Base-by-base conservation (phyloP, 2,797 vertebrate genomes). In the Alauda arvensis region DNA sequence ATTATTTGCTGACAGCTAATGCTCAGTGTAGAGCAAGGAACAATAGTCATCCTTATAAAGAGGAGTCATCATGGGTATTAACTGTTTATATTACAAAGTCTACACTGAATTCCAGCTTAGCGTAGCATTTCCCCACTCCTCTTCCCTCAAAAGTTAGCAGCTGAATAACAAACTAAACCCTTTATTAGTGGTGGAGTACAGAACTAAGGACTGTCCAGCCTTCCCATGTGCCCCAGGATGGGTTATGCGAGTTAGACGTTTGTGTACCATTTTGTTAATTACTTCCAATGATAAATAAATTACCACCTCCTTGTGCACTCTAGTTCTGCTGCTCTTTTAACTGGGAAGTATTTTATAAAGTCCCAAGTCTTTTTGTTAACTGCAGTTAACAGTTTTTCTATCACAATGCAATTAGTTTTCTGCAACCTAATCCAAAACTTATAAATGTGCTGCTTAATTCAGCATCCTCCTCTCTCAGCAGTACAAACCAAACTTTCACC, bases 1-100 rank as follows among this genome's bases (percentile, higher is more conserved):
- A 37, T 90, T 83, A 85, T 86, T 92, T 91, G 29, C 61, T 90
- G 49, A 45, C n/a, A 57, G 51, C 28, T 66, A 72, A 62, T 17
- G 26, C 16, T 83, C 5, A 28, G 4, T 0, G 0, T 17, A 59
- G 15, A 57, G 14, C 31, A 84, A 70, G 56, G 40, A 67, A 55
- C 26, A 42, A 42, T 3, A 77, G 16, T 34, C 15, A 60, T 66
- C 17, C 17, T 49, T 70, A 49, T 1, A 67, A 34, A 45, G 17
- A 83, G 24, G 25, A 33, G 16, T n/a, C 49, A 63, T 34, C 14
- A 52, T 59, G 29, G 7, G 5, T 42, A 12, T 40, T 59, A 57
- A 1, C 28, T 31, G 18, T 65, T 85, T 67, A 42, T 33, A n/a
- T 16, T 69, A 45, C 34, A 45, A 24, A 52, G n/a, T 34, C 45